Conservation (phyloP, 2,888 invertebrate species). For the Dastarcus helophoroides region DNA sequence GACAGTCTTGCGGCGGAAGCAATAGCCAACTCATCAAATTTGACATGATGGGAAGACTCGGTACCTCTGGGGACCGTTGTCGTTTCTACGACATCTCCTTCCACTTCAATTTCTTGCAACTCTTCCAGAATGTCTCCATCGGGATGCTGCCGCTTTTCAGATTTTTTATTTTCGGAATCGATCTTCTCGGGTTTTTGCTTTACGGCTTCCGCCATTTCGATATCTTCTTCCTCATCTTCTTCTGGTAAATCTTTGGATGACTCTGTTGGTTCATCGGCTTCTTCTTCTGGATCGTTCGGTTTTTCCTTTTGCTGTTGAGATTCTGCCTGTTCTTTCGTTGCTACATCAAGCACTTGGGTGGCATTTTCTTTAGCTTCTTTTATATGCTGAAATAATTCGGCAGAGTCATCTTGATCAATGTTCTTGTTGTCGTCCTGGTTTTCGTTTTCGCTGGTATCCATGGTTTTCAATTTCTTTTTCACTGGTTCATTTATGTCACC, state of each 20-base stretch:
- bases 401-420: conserved; percentile 39
- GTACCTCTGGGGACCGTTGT: conserved; percentile 51
- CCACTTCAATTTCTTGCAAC: conserved; percentile 47
- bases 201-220: conserved; percentile 23
- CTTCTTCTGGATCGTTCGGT: conserved; percentile 51
- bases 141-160: conserved; percentile 38
- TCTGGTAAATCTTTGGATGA: conserved; percentile 41
- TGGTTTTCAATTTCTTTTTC: conserved; percentile 49
- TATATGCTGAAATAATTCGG: conserved; percentile 68
- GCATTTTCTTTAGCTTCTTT: conserved; percentile 65
- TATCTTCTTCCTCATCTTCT: conserved; percentile 27
- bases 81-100: conserved; percentile 64
- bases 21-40: conserved; percentile 26
- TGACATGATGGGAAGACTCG: conserved; percentile 70
- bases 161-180: conserved; percentile 32
- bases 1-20: conserved; percentile 21
- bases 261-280: conserved; percentile 45
- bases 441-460: conserved; percentile 36
- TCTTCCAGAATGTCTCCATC: conserved; percentile 32
- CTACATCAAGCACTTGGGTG: conserved; percentile 61
- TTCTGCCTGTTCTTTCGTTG: conserved; percentile 74
- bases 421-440: conserved; percentile 37
- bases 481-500: conserved; percentile 53
- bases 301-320: conserved; percentile 40
- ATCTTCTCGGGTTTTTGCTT: conserved; percentile 40